These are phyloP conservation scores for Erythrocebus patas DNA, from an alignment of 2,113 vertebrate species.

Conservation along the genomic window DNA sequence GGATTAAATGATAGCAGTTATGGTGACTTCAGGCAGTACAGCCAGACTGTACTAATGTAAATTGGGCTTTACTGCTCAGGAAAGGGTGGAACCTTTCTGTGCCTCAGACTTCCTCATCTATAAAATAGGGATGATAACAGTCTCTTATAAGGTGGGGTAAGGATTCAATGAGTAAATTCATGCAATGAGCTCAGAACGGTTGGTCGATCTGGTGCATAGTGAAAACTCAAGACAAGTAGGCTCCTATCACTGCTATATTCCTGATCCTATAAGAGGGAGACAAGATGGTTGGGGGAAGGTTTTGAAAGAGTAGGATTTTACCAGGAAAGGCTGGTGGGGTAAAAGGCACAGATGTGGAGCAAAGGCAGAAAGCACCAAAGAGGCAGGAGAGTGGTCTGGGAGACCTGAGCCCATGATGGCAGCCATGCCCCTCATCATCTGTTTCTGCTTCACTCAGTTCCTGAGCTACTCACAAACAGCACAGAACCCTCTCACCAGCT, in stretches of 20 bases:
- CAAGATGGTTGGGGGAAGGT: not conserved
- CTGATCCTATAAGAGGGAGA: not conserved
- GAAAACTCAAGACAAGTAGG: not conserved
- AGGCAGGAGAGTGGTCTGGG: not conserved
- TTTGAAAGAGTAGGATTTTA: not conserved
- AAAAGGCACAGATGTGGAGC: not conserved
- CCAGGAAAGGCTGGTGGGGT: not conserved
- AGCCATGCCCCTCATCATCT: not conserved
- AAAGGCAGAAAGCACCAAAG: not conserved
- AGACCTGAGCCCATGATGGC: not conserved
- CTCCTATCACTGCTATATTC: not conserved
- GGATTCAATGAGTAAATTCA: not conserved
- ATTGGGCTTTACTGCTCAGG: not conserved
- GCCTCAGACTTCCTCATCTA: not conserved
- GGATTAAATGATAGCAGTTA: too few species aligned
- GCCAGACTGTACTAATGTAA: not conserved
- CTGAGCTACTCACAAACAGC: not conserved
- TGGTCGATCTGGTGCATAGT: not conserved
- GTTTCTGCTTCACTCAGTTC: not conserved
- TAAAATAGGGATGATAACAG: not conserved
- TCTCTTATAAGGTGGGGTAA: not conserved
- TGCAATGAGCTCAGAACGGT: not conserved
- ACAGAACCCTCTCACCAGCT: not conserved
- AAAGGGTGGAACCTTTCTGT: not conserved
- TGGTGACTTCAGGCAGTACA: fast-evolving